Evolutionary conservation across 1,140 invertebrate genomes (phyloP).

Genomic region (Pemphigus obesinymphae): DNA sequence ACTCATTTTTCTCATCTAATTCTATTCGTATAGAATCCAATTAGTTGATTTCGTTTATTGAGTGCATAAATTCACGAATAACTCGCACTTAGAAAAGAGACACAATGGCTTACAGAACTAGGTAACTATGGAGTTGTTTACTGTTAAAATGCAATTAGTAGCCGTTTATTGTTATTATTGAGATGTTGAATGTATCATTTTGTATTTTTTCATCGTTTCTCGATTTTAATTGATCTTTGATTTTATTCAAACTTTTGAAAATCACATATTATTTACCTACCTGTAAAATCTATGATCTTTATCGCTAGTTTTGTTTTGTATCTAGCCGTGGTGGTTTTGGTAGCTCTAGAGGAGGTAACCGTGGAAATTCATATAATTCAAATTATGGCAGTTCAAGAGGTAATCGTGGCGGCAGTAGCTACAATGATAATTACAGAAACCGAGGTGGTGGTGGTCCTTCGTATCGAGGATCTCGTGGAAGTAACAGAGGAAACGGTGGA

Average conservation of each 20-base stretch:
- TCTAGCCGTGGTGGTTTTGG: constrained; percentile 18
- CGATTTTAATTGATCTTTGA: not conserved
- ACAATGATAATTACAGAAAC: constrained; percentile 18
- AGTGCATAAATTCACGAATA: not conserved
- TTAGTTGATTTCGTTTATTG: not conserved
- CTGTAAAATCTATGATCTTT: not conserved
- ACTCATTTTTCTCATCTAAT: no score
- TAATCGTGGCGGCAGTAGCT: not conserved
- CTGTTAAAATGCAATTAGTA: not conserved
- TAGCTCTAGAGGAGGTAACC: constrained; percentile 11
- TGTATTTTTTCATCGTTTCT: not conserved
- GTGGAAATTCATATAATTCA: constrained; percentile 19
- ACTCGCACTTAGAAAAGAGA: not conserved
- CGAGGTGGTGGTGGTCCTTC: constrained; percentile 20
- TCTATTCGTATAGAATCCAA: not conserved
- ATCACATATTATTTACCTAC: no score
- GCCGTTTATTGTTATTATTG: no score
- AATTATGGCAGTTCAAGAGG: constrained; percentile 30
- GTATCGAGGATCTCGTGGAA: constrained; percentile 15
- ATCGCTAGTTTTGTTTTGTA: not conserved
- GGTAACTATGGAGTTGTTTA: constrained; percentile 24
- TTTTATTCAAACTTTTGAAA: no score
- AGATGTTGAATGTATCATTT: not conserved
- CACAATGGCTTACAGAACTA: constrained; percentile 24
- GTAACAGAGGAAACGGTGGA: constrained; percentile 13